Evolutionary conservation across 1,140 invertebrate species (phyloP).

Genomic region (Samia ricini): DNA sequence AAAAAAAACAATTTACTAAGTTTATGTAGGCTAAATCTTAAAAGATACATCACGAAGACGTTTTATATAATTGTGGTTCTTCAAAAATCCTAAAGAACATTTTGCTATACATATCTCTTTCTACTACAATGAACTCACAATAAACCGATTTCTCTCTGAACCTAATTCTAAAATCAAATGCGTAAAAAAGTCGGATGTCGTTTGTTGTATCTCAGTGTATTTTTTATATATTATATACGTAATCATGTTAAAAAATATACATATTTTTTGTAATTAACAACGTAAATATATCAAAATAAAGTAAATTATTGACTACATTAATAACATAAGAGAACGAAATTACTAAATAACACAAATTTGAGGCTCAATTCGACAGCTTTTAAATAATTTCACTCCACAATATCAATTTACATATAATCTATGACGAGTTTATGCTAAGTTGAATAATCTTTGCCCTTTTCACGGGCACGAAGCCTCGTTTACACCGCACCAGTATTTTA

Average conservation of each 20-base stretch:
- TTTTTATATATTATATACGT: too few relatives aligned
- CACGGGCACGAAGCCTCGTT: not conserved
- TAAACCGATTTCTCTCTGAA: too few relatives aligned
- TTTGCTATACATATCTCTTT: too few relatives aligned
- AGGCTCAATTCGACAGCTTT: not conserved
- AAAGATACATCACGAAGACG: too few relatives aligned
- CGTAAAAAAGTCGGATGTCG: too few relatives aligned
- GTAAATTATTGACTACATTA: not conserved
- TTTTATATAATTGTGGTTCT: too few relatives aligned
- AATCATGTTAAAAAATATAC: not conserved
- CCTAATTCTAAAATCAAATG: too few relatives aligned
- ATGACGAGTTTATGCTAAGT: conserved; percentile 20
- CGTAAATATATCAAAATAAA: not conserved
- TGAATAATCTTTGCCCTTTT: conserved; percentile 23
- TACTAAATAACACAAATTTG: not conserved
- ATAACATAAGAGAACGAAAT: not conserved
- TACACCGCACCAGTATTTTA: not conserved
- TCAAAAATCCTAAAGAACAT: too few relatives aligned
- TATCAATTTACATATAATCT: conserved; percentile 18
- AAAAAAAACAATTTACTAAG: too few relatives aligned
- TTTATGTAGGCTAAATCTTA: too few relatives aligned
- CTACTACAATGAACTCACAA: too few relatives aligned
- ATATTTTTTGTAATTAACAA: not conserved
- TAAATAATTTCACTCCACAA: conserved; percentile 9
- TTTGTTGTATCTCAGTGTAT: too few relatives aligned